Evolutionary conservation across 2,888 invertebrate genomes (phyloP), one percentile per base, ranked within the genome.

Genomic region (Eupithecia dodoneata): DNA sequence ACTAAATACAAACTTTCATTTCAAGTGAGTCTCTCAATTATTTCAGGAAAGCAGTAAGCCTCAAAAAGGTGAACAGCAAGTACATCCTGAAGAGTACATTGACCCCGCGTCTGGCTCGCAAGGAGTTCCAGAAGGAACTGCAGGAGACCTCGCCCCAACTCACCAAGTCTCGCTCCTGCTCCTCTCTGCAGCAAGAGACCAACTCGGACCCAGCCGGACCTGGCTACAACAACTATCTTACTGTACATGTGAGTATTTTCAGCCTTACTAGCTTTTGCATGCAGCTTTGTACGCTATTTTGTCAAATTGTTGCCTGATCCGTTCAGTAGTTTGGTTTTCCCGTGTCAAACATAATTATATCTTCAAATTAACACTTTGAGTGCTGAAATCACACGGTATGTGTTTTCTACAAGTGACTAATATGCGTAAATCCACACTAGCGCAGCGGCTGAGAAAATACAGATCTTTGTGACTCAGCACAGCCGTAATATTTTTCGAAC

Each of bases 81-180:
- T 97, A 98, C 85, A 98, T 98, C 75, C 90, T 98, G 47, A 98
- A 97, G 93, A 97, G 97, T 67, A 98, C 98, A 0, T 88, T 98
- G 79, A 98, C 98, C 0, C 98, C 98, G 6, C 96, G 97, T 74
- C 91, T 97, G 79, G 96, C 97, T 12, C 95, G 98, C 63, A 97
- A 96, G 83, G 97, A 97, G 84, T 92, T 97, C 82, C 94, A 95
- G 83, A 96, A 96, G 82, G 96, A 96, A 85, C 93, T 96, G 78
- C 96, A 95, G 75, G 96, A 96, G 59, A 95, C 96, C 3, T 92
- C 94, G 2, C 96, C 94, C 52, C 95, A 95, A 81, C 94, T 97
- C 78, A 96, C 96, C 86, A 96, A 97, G 87, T 96, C 97, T 0
- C 96, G 97, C 71, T 98, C 98, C 0, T 97, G 97, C 91, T 96